phyloP scores from a whole-genome alignment of 2,888 invertebrate species.

The Leptarthrus brevirostris region DNA sequence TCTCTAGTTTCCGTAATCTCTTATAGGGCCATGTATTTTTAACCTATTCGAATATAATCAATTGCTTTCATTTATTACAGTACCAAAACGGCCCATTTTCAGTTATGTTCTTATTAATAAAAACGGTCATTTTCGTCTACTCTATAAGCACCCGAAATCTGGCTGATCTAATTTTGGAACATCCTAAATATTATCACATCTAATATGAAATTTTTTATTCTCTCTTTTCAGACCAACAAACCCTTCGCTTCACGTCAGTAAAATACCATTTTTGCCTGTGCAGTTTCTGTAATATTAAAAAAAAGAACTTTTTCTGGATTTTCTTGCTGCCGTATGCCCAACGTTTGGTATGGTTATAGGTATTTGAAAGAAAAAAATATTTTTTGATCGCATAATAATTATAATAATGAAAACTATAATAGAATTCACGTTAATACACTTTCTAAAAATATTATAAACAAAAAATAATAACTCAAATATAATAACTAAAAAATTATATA shows the following conservation, averaged over 20 bases:
- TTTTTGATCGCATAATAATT: conserved; percentile 38
- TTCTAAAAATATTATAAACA: conserved; percentile 25
- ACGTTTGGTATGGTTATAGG: conserved; percentile 15
- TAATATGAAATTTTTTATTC: conserved; percentile 55
- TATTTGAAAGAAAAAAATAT: conserved; percentile 29
- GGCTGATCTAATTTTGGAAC: too few species aligned
- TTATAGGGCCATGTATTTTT: too few species aligned
- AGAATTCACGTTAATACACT: conserved; percentile 42
- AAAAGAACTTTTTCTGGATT: conserved; percentile 25
- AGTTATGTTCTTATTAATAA: too few species aligned
- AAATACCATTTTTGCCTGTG: conserved; percentile 65
- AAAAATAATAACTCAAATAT: conserved; percentile 7
- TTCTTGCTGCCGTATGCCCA: conserved; percentile 17
- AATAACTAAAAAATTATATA: conserved; percentile 31
- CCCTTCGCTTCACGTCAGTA: conserved; percentile 64
- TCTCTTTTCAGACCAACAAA: conserved; percentile 61
- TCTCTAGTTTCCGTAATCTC: too few species aligned
- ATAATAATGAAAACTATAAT: conserved; percentile 30
- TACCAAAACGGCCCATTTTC: too few species aligned
- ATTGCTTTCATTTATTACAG: too few species aligned
- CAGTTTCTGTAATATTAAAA: conserved; percentile 61
- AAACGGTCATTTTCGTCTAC: too few species aligned
- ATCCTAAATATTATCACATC: too few species aligned
- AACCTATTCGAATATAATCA: too few species aligned
- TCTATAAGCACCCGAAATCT: too few species aligned